Evolutionary conservation across 2,113 vertebrate genomes (phyloP).

Genomic region (Gnathonemus longibarbis): DNA sequence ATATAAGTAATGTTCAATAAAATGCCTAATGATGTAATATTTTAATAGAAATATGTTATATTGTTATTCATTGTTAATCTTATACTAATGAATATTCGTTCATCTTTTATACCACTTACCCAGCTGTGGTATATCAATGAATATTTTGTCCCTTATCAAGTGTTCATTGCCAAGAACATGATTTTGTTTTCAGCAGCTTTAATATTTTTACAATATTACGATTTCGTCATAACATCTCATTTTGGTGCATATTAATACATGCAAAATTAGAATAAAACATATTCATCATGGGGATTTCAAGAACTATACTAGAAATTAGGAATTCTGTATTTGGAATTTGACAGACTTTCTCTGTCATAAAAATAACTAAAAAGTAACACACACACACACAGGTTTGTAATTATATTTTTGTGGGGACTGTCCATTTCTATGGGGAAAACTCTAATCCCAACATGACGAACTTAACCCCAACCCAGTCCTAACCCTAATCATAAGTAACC

Average conservation of each 20-base stretch:
- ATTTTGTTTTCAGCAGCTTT: background rate
- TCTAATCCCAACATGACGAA: too few species aligned
- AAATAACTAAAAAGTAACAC: background rate
- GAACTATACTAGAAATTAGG: background rate
- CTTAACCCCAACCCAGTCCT: too few species aligned
- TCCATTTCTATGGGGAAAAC: too few species aligned
- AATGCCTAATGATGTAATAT: background rate
- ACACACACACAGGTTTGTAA: conserved; percentile 1
- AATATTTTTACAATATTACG: background rate
- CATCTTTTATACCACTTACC: background rate
- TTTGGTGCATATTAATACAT: background rate
- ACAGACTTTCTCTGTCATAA: background rate
- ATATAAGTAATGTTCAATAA: background rate
- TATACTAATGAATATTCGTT: background rate
- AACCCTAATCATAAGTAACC: too few species aligned
- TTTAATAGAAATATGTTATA: background rate
- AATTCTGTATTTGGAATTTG: background rate
- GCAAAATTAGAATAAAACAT: background rate
- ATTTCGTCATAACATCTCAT: background rate
- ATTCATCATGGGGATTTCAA: background rate
- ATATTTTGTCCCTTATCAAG: background rate
- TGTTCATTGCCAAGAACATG: background rate
- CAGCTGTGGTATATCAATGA: background rate
- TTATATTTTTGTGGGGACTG: too few species aligned
- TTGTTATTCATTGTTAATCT: background rate